These are phyloP conservation scores for Trissolcus basalis DNA, from an alignment of 1,140 invertebrate genomes.

Conservation along the genomic window DNA sequence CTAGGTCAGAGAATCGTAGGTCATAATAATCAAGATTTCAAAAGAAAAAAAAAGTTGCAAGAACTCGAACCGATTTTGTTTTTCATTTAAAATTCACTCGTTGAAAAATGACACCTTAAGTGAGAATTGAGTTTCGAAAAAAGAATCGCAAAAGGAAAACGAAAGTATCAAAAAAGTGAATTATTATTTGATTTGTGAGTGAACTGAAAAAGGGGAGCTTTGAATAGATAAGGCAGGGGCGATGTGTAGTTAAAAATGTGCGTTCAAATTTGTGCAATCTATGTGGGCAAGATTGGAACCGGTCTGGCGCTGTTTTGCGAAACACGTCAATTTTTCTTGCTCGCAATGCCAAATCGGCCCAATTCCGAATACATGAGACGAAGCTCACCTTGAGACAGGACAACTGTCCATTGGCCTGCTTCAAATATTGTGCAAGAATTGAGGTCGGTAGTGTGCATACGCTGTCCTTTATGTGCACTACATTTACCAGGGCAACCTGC, in stretches of 20 bases:
- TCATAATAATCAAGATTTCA: no score
- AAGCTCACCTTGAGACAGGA: constrained; percentile 84
- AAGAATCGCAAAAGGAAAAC: no score
- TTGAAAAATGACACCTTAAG: no score
- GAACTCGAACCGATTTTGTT: no score
- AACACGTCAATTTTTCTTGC: constrained; percentile 52
- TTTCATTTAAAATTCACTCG: no score
- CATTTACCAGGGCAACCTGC: constrained; percentile 85
- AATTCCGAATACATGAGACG: constrained; percentile 36
- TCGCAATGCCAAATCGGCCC: constrained; percentile 51
- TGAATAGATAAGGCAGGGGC: neutral
- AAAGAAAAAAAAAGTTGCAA: no score
- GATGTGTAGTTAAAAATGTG: constrained; percentile 6
- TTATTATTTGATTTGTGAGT: no score
- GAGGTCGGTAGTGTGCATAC: constrained; percentile 86
- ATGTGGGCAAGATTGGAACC: constrained; percentile 39
- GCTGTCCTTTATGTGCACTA: constrained; percentile 87
- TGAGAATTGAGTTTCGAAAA: no score
- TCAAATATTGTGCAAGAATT: constrained; percentile 87
- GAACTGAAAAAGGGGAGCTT: no score
- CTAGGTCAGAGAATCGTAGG: no score
- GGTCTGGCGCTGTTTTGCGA: constrained; percentile 45
- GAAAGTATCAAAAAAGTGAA: no score
- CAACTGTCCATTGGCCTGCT: constrained; percentile 87
- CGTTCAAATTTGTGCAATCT: constrained; percentile 47